Conservation (phyloP, 2,113 vertebrate species). For the Hylia prasina region DNA sequence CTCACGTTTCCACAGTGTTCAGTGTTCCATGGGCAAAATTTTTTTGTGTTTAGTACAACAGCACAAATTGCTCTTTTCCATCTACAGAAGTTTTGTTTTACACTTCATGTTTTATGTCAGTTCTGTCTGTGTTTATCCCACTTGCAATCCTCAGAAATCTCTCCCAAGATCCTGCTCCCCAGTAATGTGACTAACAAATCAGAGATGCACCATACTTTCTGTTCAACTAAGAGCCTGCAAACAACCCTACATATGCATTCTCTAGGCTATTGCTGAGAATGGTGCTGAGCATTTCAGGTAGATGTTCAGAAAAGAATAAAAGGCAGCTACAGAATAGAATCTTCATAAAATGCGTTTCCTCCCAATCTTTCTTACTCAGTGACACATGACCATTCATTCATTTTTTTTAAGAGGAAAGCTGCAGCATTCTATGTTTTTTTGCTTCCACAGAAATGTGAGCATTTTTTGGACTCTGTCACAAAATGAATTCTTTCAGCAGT, state of each 20-base stretch:
- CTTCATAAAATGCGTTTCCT: not conserved
- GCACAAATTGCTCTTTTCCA: not conserved
- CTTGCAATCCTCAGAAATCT: not conserved
- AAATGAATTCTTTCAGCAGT: not conserved
- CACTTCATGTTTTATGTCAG: not conserved
- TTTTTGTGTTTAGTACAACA: not conserved
- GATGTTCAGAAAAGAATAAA: not conserved
- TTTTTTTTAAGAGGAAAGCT: not conserved
- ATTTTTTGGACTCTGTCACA: not conserved
- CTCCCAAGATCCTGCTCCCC: not conserved
- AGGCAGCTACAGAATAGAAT: not conserved
- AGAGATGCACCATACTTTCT: not conserved
- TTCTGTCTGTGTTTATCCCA: not conserved
- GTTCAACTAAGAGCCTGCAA: not conserved
- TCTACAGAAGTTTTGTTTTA: not conserved
- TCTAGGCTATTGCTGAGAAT: not conserved
- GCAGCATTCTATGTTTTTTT: not conserved
- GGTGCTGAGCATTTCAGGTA: not conserved
- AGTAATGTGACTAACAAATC: not conserved
- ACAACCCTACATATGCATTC: not conserved
- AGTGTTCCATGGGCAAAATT: not conserved
- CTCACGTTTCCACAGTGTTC: rapidly evolving
- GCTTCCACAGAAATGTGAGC: not conserved
- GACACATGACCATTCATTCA: not conserved
- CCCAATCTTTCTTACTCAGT: not conserved